These are phyloP conservation scores for Carollia perspicillata DNA, from an alignment of 2,113 vertebrate species.

Conservation along the genomic window DNA sequence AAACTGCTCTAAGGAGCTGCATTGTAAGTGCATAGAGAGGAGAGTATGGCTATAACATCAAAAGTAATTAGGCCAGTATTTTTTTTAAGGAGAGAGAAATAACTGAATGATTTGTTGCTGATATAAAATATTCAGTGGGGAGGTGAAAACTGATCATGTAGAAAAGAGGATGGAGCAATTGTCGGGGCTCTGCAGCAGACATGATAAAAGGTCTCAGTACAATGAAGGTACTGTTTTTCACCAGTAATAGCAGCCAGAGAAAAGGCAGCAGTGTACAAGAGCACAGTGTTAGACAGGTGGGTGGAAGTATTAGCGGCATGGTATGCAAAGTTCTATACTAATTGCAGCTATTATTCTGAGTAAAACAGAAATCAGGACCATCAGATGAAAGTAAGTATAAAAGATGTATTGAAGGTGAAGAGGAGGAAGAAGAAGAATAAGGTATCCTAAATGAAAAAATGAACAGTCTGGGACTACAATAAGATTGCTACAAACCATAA, in stretches of 20 bases:
- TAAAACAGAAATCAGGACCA: not conserved
- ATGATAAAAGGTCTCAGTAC: not conserved
- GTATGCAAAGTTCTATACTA: not conserved
- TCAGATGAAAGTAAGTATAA: not conserved
- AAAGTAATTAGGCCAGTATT: not conserved
- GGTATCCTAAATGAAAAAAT: not conserved
- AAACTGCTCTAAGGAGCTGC: not conserved
- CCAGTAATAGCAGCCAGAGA: not conserved
- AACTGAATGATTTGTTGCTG: not conserved
- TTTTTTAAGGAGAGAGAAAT: not conserved
- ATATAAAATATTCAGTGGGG: not conserved
- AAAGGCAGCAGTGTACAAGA: fast-evolving
- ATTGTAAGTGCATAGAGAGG: not conserved
- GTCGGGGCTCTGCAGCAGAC: not conserved
- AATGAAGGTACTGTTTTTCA: not conserved
- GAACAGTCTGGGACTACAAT: not conserved
- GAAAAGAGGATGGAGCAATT: not conserved
- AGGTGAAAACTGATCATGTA: not conserved
- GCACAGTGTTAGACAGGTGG: not conserved
- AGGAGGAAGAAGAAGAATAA: not conserved
- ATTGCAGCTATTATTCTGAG: not conserved
- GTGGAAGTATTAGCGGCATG: not conserved
- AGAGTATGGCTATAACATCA: not conserved
- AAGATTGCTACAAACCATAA: not conserved
- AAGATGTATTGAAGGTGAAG: not conserved